Percentiles rank a stretch among this genome's conserved stretches.
Conservation (phyloP, 2,888 invertebrate species). For the Trachelus iudaicus region DNA sequence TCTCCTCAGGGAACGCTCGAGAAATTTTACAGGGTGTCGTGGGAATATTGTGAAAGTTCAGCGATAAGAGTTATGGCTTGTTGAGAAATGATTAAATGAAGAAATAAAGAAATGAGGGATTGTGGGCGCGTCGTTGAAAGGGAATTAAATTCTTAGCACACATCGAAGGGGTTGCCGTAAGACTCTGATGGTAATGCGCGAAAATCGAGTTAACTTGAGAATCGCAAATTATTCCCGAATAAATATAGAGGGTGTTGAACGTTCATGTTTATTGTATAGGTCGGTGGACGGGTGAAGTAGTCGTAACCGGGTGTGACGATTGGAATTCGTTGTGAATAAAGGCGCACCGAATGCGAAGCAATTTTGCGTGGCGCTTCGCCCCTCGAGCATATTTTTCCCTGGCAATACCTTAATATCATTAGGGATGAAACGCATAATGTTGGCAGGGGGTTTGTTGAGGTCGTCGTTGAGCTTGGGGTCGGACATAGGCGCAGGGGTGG, state of each 20-base stretch:
- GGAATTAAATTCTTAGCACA: neutral
- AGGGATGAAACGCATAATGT: slow-evolving; percentile 25
- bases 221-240: neutral
- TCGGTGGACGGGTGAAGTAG: neutral
- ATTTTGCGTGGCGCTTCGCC: neutral
- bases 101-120: neutral
- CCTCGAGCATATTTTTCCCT: slow-evolving; percentile 11
- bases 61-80: neutral
- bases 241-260: neutral
- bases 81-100: neutral
- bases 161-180: neutral
- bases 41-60: neutral
- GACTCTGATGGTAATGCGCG: neutral
- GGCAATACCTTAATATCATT: slow-evolving; percentile 25
- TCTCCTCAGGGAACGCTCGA: neutral
- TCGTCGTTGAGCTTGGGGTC: neutral
- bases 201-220: neutral
- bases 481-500: neutral
- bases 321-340: neutral
- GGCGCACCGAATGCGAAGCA: neutral
- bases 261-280: neutral
- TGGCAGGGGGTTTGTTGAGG: neutral
- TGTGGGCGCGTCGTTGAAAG: neutral
- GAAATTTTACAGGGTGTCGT: neutral
- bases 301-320: neutral